Conservation (phyloP, 1,140 invertebrate genomes). For the Drosophila prosaltans region DNA sequence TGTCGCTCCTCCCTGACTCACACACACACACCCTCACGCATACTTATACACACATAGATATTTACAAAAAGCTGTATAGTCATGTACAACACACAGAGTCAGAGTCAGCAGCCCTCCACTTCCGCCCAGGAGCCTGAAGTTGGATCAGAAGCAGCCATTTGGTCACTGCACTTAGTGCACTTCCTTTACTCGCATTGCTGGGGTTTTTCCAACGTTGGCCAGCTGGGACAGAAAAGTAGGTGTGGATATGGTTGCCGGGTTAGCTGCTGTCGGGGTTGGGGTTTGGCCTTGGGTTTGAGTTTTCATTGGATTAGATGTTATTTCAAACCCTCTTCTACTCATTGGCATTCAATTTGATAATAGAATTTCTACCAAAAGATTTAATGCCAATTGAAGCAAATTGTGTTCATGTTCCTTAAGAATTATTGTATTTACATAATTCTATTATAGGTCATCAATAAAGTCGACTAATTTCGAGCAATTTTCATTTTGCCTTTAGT, state of each 20-base stretch:
- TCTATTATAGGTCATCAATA: slow-evolving; percentile 4
- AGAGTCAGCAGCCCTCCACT: slow-evolving; percentile 14
- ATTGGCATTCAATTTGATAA: background rate
- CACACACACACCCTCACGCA: background rate
- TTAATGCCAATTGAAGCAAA: too few relatives aligned
- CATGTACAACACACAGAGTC: slow-evolving; percentile 66
- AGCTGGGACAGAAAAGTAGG: slow-evolving; percentile 21
- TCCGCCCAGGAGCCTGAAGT: slow-evolving; percentile 21
- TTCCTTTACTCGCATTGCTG: slow-evolving; percentile 66
- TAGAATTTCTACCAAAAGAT: background rate
- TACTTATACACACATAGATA: slow-evolving; percentile 6
- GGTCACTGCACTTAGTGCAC: slow-evolving; percentile 78
- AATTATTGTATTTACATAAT: background rate
- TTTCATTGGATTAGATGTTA: background rate
- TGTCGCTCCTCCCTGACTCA: slow-evolving; percentile 35
- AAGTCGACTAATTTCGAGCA: background rate
- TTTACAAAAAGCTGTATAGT: slow-evolving; percentile 68
- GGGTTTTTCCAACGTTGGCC: slow-evolving; percentile 42
- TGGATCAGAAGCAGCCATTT: slow-evolving; percentile 53
- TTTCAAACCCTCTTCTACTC: background rate
- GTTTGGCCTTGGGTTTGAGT: slow-evolving; percentile 17
- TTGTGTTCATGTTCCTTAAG: too few relatives aligned
- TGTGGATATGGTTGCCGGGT: background rate
- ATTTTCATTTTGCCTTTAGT: slow-evolving; percentile 6
- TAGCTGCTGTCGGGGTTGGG: background rate